Percentiles rank a stretch among this genome's conserved stretches.
Evolutionary conservation across 1,140 invertebrate species (phyloP).

Genomic region (Hylaeus anthracinus): DNA sequence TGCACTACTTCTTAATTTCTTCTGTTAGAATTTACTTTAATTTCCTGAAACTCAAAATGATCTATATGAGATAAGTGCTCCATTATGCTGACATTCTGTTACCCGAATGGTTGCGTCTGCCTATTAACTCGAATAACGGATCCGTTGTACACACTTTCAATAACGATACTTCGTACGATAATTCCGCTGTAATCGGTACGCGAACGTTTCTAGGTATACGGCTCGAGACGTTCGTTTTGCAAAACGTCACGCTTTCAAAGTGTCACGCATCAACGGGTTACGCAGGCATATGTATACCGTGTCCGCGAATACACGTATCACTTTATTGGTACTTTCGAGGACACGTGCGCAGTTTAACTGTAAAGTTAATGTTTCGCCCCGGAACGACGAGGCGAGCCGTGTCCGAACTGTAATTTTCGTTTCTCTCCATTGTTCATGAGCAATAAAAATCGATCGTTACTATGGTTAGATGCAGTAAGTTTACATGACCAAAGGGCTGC

Average conservation of each 20-base stretch:
- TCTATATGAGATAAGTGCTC: too few relatives aligned
- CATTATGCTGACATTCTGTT: too few relatives aligned
- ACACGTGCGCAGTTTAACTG: conserved; percentile 49
- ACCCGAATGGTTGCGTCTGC: too few relatives aligned
- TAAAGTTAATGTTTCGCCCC: conserved; percentile 50
- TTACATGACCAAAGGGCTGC: conserved; percentile 4
- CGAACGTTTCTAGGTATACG: background rate
- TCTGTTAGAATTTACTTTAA: too few relatives aligned
- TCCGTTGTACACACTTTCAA: background rate
- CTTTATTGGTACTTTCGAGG: conserved; percentile 51
- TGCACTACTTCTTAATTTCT: too few relatives aligned
- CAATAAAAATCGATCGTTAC: conserved; percentile 48
- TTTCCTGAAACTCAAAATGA: too few relatives aligned
- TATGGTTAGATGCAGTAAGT: background rate
- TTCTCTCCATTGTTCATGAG: conserved; percentile 41
- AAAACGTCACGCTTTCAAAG: conserved; percentile 32
- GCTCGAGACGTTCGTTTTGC: background rate
- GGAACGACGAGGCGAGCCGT: conserved; percentile 23
- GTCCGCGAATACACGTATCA: conserved; percentile 2
- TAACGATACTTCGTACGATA: background rate
- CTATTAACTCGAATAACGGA: background rate
- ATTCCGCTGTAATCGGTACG: background rate
- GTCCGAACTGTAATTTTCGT: conserved; percentile 48
- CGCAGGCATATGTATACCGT: conserved; percentile 1
- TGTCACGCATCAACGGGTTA: conserved; percentile 33